Evolutionary conservation across 2,888 invertebrate species (phyloP), one percentile per base, ranked within the genome.

Genomic region (Agriopis aurantiaria): DNA sequence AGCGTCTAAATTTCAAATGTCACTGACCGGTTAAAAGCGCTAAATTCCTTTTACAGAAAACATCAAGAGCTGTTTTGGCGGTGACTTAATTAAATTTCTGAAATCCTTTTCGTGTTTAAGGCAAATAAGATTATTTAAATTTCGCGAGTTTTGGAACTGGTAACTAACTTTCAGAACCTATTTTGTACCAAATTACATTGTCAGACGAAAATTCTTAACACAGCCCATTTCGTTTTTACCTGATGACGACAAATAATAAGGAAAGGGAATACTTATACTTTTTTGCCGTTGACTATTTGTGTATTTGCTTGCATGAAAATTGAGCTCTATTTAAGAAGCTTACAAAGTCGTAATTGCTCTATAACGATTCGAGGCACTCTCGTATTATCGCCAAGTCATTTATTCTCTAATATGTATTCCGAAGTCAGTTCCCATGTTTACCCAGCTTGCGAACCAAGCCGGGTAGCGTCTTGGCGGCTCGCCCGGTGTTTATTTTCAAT

Each of bases 401-500:
- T 64, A 55, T 48, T 41, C 58, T 46, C 52, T 63, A 60, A 69
- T 60, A 69, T 45, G 59, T 60, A 65, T 68, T 68, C 60, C 33
- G 41, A 69, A 56, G 41, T 62, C 45, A 46, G 52, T 62, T 33
- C 51, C 43, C 48, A 46, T 74, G 74, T 74, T 76, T 69, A 73
- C 67, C 69, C 68, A 68, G 64, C 68, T 75, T 67, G 73, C 68
- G 66, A 75, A 1, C 40, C 68, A 65, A 75, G 2, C 40, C 14
- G 43, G 43, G 8, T 14, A 43, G 43, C 43, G 56, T 57, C 56
- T 57, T 76, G 76, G 76, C 76, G 57, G 52, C 48, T 46, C 68
- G 70, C 74, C 76, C 71, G 70, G 69, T 69, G 76, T 73, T 74
- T 76, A 76, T 76, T 76, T 74, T 73, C 73, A 76, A 76, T 76